These are phyloP conservation scores for Apostichopus japonicus DNA, from an alignment of 35 echinoderm and acorn worm species.

Conservation along the genomic window DNA sequence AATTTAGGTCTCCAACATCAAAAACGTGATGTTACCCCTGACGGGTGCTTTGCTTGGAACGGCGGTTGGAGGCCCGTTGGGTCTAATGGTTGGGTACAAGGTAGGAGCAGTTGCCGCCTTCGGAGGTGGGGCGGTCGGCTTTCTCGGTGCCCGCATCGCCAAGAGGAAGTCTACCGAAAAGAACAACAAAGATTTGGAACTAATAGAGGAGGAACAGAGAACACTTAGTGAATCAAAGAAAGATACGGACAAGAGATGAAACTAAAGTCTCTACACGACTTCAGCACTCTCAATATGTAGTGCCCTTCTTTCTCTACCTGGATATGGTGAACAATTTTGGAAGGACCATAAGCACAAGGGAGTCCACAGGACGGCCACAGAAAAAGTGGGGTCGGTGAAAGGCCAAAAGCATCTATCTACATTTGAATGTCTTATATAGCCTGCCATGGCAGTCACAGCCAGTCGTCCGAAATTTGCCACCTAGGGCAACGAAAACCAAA, in stretches of 20 bases:
- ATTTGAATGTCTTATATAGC: too few species aligned
- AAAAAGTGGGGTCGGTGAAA: too few species aligned
- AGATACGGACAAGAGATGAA: not conserved
- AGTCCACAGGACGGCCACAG: too few species aligned
- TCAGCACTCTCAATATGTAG: too few species aligned
- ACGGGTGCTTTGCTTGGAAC: constrained; percentile 81
- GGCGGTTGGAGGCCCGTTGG: constrained; percentile 73
- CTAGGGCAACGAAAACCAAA: too few species aligned
- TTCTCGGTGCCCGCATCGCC: constrained; percentile 60
- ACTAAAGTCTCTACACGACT: not conserved
- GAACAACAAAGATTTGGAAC: constrained; percentile 28
- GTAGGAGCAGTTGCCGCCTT: constrained; percentile 69
- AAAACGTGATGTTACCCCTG: constrained; percentile 72
- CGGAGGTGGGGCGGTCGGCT: constrained; percentile 74
- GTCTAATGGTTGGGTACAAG: constrained; percentile 75
- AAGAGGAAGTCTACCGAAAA: constrained; percentile 67
- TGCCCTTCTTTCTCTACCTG: too few species aligned
- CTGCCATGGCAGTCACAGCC: too few species aligned
- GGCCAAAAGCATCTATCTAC: too few species aligned
- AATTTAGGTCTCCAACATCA: constrained; percentile 61
- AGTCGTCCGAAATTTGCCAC: too few species aligned
- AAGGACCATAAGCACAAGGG: too few species aligned
- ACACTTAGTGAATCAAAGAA: not conserved
- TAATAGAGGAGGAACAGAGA: not conserved
- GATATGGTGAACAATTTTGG: too few species aligned